phyloP scores from a whole-genome alignment of 2,113 vertebrate species.

The Calonectris borealis region DNA sequence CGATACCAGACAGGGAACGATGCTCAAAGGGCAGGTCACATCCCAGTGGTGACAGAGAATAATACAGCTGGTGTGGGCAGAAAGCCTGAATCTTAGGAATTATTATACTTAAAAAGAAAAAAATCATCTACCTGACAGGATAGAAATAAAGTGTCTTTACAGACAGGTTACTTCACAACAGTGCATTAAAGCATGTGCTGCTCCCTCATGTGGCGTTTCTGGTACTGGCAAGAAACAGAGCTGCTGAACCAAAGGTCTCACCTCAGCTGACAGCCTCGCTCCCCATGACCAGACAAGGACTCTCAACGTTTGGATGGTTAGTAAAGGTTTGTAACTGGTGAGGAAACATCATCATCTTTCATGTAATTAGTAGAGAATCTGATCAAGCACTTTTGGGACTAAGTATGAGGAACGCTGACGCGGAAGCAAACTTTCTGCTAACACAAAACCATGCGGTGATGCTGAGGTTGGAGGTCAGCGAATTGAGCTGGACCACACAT shows the following conservation, averaged over 20 bases:
- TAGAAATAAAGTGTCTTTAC: background rate
- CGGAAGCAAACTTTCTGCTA: background rate
- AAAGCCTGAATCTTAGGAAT: background rate
- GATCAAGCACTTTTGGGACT: background rate
- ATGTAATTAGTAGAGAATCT: background rate
- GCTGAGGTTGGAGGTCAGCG: background rate
- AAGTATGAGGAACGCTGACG: background rate
- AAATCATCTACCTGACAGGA: background rate
- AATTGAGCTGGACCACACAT: background rate
- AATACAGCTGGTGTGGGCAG: background rate
- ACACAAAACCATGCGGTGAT: accelerated
- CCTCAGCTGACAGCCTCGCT: background rate
- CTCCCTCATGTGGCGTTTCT: constrained; percentile 20
- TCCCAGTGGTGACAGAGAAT: background rate
- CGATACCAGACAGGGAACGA: background rate
- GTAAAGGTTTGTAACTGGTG: background rate
- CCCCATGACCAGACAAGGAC: accelerated
- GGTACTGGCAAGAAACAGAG: background rate
- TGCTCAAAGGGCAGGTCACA: background rate
- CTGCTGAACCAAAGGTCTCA: background rate
- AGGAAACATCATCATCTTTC: background rate
- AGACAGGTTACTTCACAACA: background rate
- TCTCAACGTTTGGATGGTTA: accelerated
- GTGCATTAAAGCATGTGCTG: background rate
- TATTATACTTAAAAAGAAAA: background rate